phyloP scores from a whole-genome alignment of 2,888 invertebrate species.

The Willowsia nigromaculata region DNA sequence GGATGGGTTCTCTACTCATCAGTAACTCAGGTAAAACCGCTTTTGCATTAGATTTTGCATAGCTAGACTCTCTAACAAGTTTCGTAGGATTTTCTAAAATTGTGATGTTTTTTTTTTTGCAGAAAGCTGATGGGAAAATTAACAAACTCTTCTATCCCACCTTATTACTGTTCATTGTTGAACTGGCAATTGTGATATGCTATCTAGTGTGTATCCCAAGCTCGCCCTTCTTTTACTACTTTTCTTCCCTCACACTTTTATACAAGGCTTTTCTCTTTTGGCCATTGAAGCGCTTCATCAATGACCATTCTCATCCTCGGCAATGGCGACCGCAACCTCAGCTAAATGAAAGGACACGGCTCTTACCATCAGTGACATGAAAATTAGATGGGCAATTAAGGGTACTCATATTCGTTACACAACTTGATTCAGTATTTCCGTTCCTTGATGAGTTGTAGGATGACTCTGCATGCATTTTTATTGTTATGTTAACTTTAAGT shows the following conservation, averaged over 20 bases:
- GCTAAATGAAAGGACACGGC: constrained; percentile 55
- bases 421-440: constrained; percentile 5
- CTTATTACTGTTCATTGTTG: constrained; percentile 22
- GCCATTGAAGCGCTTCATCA: constrained; percentile 70
- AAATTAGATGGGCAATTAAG: not conserved
- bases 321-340: not conserved
- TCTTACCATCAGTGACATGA: constrained; percentile 51
- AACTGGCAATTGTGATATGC: constrained; percentile 48
- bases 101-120: not conserved
- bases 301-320: constrained; percentile 60
- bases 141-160: constrained; percentile 55
- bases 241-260: constrained; percentile 42
- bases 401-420: not conserved
- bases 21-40: constrained; percentile 56
- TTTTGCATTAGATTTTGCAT: too few species aligned
- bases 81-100: not conserved
- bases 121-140: constrained; percentile 70
- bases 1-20: constrained; percentile 61
- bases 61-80: too few species aligned
- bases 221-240: constrained; percentile 72
- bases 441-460: not conserved
- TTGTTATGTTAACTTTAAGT: not conserved
- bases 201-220: constrained; percentile 69
- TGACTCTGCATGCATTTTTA: not conserved
- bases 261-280: constrained; percentile 70